phyloP scores from a whole-genome alignment of 2,797 vertebrate genomes.

The Sebastes diploproa region DNA sequence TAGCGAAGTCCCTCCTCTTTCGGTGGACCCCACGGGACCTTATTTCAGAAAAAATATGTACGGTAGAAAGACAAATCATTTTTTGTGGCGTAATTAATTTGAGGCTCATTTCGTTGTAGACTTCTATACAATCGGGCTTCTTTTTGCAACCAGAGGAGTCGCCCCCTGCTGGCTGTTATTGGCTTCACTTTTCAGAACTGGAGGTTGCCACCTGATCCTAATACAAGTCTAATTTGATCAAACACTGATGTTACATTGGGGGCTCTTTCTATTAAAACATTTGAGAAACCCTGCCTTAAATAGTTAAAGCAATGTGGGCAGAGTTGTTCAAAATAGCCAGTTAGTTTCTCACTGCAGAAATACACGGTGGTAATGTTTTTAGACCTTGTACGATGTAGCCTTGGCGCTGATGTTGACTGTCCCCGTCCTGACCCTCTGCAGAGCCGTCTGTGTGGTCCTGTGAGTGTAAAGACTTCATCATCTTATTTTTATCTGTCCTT shows the following conservation, averaged over 20 bases:
- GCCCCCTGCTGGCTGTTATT: neutral
- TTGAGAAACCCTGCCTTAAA: neutral
- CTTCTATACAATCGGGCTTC: no score
- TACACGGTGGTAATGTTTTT: neutral
- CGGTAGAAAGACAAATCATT: no score
- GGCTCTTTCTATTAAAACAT: neutral
- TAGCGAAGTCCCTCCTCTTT: no score
- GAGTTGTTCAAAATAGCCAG: neutral
- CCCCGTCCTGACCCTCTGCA: neutral
- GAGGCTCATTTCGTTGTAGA: no score
- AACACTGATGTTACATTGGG: neutral
- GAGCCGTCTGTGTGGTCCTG: neutral
- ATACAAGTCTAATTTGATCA: neutral
- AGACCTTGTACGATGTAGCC: neutral
- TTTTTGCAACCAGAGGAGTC: neutral
- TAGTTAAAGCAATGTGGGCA: neutral
- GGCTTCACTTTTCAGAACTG: neutral
- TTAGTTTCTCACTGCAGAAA: rapidly evolving
- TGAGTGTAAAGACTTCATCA: neutral
- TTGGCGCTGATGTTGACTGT: neutral
- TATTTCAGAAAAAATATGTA: no score
- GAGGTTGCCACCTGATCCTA: neutral
- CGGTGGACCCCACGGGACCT: no score
- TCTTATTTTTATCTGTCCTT: constrained; percentile 33
- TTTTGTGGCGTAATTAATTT: no score